These are phyloP conservation scores for Pelosia muscerda DNA, from an alignment of 2,888 invertebrate species.

Conservation along the genomic window DNA sequence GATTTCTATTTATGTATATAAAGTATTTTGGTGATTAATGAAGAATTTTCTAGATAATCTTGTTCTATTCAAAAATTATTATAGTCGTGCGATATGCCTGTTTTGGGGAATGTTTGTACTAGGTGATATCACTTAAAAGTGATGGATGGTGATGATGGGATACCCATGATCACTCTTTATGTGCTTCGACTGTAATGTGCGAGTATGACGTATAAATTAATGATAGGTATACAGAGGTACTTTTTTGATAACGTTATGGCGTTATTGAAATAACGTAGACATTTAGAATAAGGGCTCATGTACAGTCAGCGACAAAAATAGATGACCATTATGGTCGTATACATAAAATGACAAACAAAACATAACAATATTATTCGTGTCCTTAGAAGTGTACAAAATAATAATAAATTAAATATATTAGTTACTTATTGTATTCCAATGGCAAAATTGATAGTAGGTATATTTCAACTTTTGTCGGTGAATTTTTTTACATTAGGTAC, in stretches of 20 bases:
- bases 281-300: neutral
- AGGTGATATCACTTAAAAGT: neutral
- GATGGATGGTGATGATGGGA: neutral
- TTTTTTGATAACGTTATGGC: neutral
- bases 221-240: neutral
- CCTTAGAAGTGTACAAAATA: neutral
- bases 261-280: neutral
- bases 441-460: neutral
- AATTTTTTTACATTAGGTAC: neutral
- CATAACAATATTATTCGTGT: neutral
- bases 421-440: neutral
- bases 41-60: constrained; percentile 10
- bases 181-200: too few species aligned
- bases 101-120: neutral
- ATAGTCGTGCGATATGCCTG: constrained; percentile 27
- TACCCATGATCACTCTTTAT: neutral
- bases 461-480: neutral
- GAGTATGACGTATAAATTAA: neutral
- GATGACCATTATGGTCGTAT: neutral
- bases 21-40: constrained; percentile 8
- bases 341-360: neutral
- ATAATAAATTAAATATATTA: neutral
- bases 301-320: neutral
- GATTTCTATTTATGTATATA: constrained; percentile 8
- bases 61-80: constrained; percentile 41